Evolutionary conservation across 2,797 vertebrate genomes (phyloP).

Genomic region (Microctenopoma lineatum): DNA sequence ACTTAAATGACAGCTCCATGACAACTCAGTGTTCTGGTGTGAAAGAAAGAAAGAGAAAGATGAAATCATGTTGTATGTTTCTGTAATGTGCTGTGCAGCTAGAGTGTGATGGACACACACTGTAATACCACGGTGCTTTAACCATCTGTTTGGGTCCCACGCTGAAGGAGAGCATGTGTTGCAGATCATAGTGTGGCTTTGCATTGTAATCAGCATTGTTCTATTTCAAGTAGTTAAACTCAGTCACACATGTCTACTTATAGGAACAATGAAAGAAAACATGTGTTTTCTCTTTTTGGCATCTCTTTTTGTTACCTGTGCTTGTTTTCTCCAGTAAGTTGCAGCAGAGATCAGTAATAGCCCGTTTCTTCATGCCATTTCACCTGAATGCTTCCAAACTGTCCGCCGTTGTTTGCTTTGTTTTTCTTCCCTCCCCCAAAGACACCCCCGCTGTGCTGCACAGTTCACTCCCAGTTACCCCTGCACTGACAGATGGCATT

Average conservation of each 20-base stretch:
- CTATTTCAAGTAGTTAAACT: slow-evolving; percentile 10
- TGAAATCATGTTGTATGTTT: not conserved
- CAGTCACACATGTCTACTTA: slow-evolving; percentile 15
- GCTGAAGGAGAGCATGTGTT: not conserved
- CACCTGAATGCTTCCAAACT: slow-evolving; percentile 48
- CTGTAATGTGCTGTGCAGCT: not conserved
- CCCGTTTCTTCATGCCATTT: slow-evolving; percentile 43
- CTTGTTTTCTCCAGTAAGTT: slow-evolving; percentile 50
- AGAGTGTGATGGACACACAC: not conserved
- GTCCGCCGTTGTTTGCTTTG: slow-evolving; percentile 52
- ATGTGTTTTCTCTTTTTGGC: slow-evolving; percentile 22
- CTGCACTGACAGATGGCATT: slow-evolving; percentile 66
- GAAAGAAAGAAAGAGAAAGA: not conserved
- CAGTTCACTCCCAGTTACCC: slow-evolving; percentile 49
- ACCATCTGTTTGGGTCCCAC: slow-evolving; percentile 26
- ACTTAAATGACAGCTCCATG: slow-evolving; percentile 11
- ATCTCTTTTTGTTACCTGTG: slow-evolving; percentile 47
- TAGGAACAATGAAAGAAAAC: slow-evolving; percentile 33
- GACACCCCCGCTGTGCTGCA: slow-evolving; percentile 49
- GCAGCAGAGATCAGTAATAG: slow-evolving; percentile 62
- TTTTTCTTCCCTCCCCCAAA: slow-evolving; percentile 64
- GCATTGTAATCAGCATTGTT: slow-evolving; percentile 27
- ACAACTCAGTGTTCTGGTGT: not conserved
- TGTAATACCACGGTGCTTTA: slow-evolving; percentile 11
- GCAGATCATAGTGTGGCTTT: slow-evolving; percentile 3